Base-by-base conservation (phyloP, 2,888 invertebrate genomes). In the Pasiphila rectangulata region DNA sequence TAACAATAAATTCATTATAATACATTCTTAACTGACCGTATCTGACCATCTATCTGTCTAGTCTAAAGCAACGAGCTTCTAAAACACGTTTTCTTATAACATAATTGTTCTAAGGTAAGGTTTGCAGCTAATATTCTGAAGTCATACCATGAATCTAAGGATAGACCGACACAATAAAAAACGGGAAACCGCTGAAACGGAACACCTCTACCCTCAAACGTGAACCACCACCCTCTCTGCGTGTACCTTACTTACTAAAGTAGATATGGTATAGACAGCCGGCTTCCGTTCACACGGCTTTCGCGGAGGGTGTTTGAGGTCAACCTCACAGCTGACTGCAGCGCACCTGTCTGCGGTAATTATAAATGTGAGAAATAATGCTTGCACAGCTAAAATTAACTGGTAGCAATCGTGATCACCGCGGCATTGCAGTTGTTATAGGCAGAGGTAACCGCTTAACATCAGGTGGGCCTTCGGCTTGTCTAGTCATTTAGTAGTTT, bases 201-300 rank as follows among this genome's bases (percentile, higher is more conserved):
- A 13, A 42, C 34, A 17, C 30, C 30, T 25, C 34, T 21, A 19
- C 12, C 35, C 29, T 24, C 2, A 27, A 25, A 27, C 21, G 21
- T 24, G 13, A 27, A 13, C 35, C n/a, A 39, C 46, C 46, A 36
- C 36, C 36, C 34, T 21, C n/a, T n/a, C n/a, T n/a, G n/a, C n/a
- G n/a, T n/a, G n/a, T n/a, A n/a, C n/a, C n/a, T n/a, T n/a, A n/a
- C n/a, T n/a, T n/a, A n/a, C n/a, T n/a, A n/a, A n/a, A n/a, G n/a
- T n/a, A n/a, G n/a, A n/a, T n/a, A n/a, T n/a, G n/a, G 32, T 10
- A 19, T 17, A 3, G 15, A 4, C 40, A 4, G 19, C 6, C 5
- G 20, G 30, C 41, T 32, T 47, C 46, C 46, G 46, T 42, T 47
- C 46, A 30, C 46, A 47, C 46, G 41, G 4, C 19, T 30, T 12